Evolutionary conservation across 2,113 vertebrate species (phyloP), one percentile per base, ranked within the genome.

Genomic region (Mormoops blainvillei): DNA sequence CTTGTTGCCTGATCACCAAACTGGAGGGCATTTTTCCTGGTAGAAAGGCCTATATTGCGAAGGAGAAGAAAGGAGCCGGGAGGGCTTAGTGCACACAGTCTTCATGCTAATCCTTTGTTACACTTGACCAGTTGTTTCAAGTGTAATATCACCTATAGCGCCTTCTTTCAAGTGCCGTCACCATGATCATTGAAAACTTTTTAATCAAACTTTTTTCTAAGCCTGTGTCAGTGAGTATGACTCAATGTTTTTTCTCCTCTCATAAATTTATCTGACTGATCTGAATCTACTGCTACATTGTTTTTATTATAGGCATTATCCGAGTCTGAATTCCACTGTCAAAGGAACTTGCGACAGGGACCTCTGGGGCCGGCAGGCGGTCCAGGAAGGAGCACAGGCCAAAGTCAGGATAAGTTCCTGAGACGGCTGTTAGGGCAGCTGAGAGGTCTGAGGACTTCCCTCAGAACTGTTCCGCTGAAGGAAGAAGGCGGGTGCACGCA

Each of bases 111-210:
- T 84, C 19, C n/a, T 93, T 93, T 94, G 43, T 70, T 95, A 77
- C 16, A 18, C 26, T 83, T 50, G 31, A 80, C n/a, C 3, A 38
- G 18, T 90, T 87, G 8, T 94, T 97, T 90, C 15, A 68, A 92
- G 36, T 56, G 8, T 31, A 10, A 50, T 45, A 43, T 50, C 24
- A 15, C 22, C 10, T 74, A 15, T 74, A 68, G 12, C 58, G 5
- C 71, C 91, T 95, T 48, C 56, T 95, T 97, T 88, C 68, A 95
- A 88, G 58, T 87, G 61, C 8, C 94, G 36, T 78, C 90, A 80
- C 65, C 33, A 31, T 48, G 83, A 89, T 95, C 20, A 92, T 18
- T 89, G 50, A 91, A 89, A 97, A 94, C 80, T n/a, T n/a, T n/a
- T 97, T 93, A 81, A 93, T 80, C 41, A 73, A 89, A 94, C 8